phyloP scores from a whole-genome alignment of 2,888 invertebrate species.

The Mythimna pallens region DNA sequence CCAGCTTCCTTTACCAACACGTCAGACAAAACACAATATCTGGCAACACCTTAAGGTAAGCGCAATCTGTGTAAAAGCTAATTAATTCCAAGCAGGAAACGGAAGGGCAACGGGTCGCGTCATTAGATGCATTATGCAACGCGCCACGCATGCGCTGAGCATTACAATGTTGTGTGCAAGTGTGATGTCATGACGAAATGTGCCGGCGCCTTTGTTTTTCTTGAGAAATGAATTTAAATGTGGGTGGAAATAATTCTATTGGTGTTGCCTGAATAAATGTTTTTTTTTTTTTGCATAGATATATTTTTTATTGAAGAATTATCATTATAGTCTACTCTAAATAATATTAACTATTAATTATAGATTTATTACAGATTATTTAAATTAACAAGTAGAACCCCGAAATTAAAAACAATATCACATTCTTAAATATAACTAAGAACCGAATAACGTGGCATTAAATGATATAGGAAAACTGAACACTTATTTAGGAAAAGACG shows the following conservation, averaged over 20 bases:
- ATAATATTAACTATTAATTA: no score
- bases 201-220: constrained; percentile 46
- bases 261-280: no score
- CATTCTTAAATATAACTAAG: background rate
- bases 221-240: constrained; percentile 50
- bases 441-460: background rate
- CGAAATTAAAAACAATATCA: no score
- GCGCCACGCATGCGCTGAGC: constrained; percentile 76
- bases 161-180: constrained; percentile 68
- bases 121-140: constrained; percentile 88
- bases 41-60: constrained; percentile 59
- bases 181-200: constrained; percentile 59
- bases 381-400: no score
- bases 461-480: background rate
- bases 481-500: background rate
- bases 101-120: constrained; percentile 87
- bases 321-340: no score
- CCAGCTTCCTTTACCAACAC: constrained; percentile 30
- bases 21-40: constrained; percentile 49
- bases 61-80: constrained; percentile 72
- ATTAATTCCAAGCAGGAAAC: constrained; percentile 85
- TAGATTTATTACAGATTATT: background rate
- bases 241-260: constrained; percentile 11
- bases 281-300: background rate
- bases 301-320: no score